phyloP scores from a whole-genome alignment of 1,140 invertebrate genomes.

The Cyrtorhinus lividipennis region DNA sequence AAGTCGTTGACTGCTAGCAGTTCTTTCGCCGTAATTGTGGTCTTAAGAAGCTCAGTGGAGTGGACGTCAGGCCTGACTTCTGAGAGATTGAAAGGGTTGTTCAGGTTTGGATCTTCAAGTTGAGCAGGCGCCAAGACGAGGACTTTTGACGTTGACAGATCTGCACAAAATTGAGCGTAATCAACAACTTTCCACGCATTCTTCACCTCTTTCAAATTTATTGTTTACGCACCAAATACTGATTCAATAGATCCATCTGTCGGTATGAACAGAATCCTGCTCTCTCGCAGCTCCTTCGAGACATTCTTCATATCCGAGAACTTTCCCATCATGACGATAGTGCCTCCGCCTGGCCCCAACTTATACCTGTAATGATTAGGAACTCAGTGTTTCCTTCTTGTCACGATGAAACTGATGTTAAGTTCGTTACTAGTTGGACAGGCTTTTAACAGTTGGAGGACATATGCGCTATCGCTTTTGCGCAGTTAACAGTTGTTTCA shows the following conservation, averaged over 20 bases:
- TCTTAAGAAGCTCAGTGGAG: not conserved
- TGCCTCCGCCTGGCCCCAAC: not conserved
- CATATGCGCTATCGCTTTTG: too few species aligned
- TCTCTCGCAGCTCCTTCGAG: not conserved
- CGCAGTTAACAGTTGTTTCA: not conserved
- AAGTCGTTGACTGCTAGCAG: constrained; percentile 14
- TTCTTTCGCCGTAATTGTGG: constrained; percentile 4
- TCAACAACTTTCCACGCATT: too few species aligned
- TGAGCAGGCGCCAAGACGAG: constrained; percentile 12
- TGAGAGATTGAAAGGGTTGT: constrained; percentile 15
- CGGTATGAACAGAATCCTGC: constrained; percentile 8
- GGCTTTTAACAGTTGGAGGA: not conserved
- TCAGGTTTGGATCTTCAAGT: not conserved
- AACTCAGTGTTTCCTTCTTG: not conserved
- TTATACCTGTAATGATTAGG: not conserved
- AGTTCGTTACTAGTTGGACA: not conserved
- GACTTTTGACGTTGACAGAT: not conserved
- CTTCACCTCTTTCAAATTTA: too few species aligned
- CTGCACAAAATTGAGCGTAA: constrained; percentile 10
- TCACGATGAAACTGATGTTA: not conserved
- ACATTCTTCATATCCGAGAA: not conserved
- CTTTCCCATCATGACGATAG: constrained; percentile 5
- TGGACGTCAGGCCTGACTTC: not conserved
- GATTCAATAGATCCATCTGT: constrained; percentile 10
- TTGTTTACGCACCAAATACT: not conserved